A percentile compares a stretch with the other conserved stretches of the same genome.
Evolutionary conservation across 2,113 vertebrate species (phyloP).

Genomic region (Prionailurus viverrinus): DNA sequence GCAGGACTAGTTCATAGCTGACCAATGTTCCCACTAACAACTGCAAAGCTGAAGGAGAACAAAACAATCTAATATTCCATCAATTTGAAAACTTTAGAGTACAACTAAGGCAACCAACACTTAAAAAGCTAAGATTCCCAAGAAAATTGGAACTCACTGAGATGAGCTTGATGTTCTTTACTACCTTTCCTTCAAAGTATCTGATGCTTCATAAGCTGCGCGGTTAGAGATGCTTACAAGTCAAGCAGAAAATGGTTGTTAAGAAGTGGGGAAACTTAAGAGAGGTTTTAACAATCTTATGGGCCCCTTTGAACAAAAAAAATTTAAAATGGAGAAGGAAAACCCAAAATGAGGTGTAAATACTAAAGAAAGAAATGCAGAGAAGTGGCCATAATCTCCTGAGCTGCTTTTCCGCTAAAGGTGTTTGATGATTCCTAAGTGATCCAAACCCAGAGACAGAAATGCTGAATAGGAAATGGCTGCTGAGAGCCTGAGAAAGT

Average conservation of each 20-base stretch:
- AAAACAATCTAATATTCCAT: not conserved
- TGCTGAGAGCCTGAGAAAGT: not conserved
- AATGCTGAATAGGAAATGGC: not conserved
- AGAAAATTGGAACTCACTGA: not conserved
- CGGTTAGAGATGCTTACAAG: not conserved
- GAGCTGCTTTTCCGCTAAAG: not conserved
- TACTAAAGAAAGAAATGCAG: not conserved
- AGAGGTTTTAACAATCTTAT: not conserved
- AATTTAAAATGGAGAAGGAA: not conserved
- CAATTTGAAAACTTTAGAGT: not conserved
- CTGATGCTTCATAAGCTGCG: not conserved
- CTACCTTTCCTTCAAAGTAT: not conserved
- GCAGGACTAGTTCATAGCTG: not conserved
- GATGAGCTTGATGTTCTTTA: not conserved
- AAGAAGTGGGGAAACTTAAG: not conserved
- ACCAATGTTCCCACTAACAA: not conserved
- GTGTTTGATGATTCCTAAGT: not conserved
- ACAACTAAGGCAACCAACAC: not conserved
- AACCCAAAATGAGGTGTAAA: not conserved
- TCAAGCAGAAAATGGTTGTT: not conserved
- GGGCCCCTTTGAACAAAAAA: not conserved
- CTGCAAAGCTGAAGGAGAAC: not conserved
- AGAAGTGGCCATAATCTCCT: not conserved
- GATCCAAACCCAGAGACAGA: not conserved
- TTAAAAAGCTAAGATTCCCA: not conserved